Base-by-base conservation (phyloP, 2,113 vertebrate species). In the Sinocyclocheilus anshuiensis region DNA sequence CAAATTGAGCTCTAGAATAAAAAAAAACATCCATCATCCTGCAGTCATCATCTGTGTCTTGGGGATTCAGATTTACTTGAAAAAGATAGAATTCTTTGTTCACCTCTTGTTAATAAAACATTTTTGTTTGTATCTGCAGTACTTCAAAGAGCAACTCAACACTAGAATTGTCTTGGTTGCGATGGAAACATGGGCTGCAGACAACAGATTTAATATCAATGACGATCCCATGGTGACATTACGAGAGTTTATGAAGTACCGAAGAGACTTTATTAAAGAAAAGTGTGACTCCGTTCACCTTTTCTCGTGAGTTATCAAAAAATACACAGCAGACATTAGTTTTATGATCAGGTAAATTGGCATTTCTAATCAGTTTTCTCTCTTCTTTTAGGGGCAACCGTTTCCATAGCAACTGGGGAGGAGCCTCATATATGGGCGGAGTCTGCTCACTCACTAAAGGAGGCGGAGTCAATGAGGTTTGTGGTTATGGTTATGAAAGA, bases 221-320 rank as follows among this genome's bases (percentile, higher is more conserved):
- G 97, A 97, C 87, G 97, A 99, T 93, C 97, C 98, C 81, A 91
- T 98, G 95, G 95, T 98, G 92, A 99, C 98, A 18, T 95, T 99
- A 69, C 97, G 94, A 93, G 98, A 99, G 93, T 99, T 99, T 93
- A 99, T 99, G 98, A 99, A 99, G 94, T 99, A 99, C 94, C 95
- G 97, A 78, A 96, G 96, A 88, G 97, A 99, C 95, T 99, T 99
- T 94, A 97, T 99, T 94, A 98, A 97, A 93, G 97, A 98, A 92
- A 97, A 96, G 94, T 97, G 97, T 84, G 98, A 99, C 88, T 97
- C 97, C 20, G 97, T 99, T 91, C 98, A 99, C 92, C 98, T 99
- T 87, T 99, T 99, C 93, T 99, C 97, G 98, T 99, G 92, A 92
- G 98, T 98, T 57, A 55, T 20, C 93, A 93, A 8, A 15, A 48